phyloP scores from a whole-genome alignment of 2,888 invertebrate genomes.

The Craniophora ligustri region DNA sequence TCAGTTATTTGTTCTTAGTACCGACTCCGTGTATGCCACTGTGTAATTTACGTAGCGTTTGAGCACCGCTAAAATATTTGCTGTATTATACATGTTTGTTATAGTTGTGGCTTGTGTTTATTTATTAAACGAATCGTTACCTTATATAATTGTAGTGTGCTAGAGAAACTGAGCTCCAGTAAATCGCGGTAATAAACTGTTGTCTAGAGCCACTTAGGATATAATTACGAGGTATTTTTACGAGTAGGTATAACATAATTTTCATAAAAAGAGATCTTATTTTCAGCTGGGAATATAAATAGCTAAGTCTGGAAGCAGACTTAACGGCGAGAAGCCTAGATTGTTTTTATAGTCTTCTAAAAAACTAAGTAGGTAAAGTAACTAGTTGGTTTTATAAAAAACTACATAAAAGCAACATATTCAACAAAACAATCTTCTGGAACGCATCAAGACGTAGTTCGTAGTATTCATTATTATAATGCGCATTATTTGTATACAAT shows the following conservation, averaged over 20 bases:
- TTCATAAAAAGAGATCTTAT: background rate
- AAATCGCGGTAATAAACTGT: constrained; percentile 3
- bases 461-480: no score
- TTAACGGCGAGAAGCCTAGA: background rate
- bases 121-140: constrained; percentile 34
- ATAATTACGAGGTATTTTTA: background rate
- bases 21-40: constrained; percentile 50
- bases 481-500: no score
- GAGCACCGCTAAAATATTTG: constrained; percentile 29
- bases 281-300: background rate
- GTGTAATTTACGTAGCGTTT: constrained; percentile 36
- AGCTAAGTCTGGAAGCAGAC: background rate
- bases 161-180: background rate
- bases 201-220: background rate
- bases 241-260: background rate
- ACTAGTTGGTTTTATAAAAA: no score
- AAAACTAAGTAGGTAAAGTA: no score
- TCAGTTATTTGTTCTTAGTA: constrained; percentile 77
- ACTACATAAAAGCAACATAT: no score
- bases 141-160: constrained; percentile 10
- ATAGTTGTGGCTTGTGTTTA: constrained; percentile 9
- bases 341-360: no score
- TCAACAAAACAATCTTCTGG: no score
- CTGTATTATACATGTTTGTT: constrained; percentile 12
- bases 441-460: no score